Percentiles rank a stretch among this genome's conserved stretches.
Evolutionary conservation across 2,888 invertebrate genomes (phyloP).

Genomic region (Chesias legatella): DNA sequence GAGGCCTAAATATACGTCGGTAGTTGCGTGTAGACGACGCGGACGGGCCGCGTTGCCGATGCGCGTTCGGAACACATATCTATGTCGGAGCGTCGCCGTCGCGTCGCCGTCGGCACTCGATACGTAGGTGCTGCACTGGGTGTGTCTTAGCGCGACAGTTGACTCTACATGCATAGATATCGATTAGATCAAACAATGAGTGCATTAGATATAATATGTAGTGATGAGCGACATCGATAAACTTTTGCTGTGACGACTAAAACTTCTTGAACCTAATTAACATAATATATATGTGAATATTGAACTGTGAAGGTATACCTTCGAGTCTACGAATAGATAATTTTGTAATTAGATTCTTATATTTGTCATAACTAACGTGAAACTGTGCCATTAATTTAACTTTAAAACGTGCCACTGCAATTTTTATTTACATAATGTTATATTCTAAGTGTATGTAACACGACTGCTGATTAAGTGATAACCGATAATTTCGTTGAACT

Average conservation of each 20-base stretch:
- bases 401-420: conserved; percentile 76
- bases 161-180: conserved; percentile 41
- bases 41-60: conserved; percentile 17
- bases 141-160: conserved; percentile 22
- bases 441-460: conserved; percentile 71
- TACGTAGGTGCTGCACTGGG: conserved; percentile 32
- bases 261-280: conserved; percentile 33
- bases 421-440: conserved; percentile 56
- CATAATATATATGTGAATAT: conserved; percentile 29
- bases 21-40: conserved; percentile 25
- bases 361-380: conserved; percentile 77
- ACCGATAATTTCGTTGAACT: conserved; percentile 66
- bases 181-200: conserved; percentile 42
- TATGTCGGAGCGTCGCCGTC: conserved; percentile 30
- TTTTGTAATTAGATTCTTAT: conserved; percentile 60
- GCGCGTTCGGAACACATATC: conserved; percentile 60
- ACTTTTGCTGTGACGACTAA: conserved; percentile 18
- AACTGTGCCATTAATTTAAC: conserved; percentile 80
- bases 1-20: conserved; percentile 64
- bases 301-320: conserved; percentile 41
- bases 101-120: conserved; percentile 41
- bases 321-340: conserved; percentile 48
- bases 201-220: conserved; percentile 33
- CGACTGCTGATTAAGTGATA: conserved; percentile 78
- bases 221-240: conserved; percentile 34